Evolutionary conservation across 2,113 vertebrate species (phyloP).

Genomic region (Ondatra zibethicus): DNA sequence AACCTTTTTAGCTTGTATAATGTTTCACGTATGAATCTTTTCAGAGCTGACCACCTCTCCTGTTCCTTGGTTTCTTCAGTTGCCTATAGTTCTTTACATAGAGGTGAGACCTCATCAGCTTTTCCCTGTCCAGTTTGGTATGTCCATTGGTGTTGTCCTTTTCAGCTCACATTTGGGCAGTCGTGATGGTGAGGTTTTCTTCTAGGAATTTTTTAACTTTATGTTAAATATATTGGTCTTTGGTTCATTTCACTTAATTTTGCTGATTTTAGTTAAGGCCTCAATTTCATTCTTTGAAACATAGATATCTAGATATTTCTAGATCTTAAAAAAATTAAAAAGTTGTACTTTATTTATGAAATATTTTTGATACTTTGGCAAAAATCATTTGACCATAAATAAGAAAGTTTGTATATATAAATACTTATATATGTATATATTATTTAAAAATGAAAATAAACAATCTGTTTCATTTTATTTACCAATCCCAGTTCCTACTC

Average conservation of each 20-base stretch:
- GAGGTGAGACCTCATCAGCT: too few relatives aligned
- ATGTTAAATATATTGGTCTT: not conserved
- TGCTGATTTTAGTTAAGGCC: not conserved
- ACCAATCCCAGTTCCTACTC: too few relatives aligned
- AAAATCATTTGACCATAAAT: not conserved
- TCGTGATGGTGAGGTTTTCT: not conserved
- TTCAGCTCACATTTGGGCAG: not conserved
- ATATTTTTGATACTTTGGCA: not conserved
- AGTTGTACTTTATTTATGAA: not conserved
- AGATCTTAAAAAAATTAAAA: not conserved
- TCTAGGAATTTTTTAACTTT: not conserved
- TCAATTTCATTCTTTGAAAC: not conserved
- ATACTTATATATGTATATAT: too few relatives aligned
- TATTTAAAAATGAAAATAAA: too few relatives aligned
- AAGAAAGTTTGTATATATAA: too few relatives aligned
- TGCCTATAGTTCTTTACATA: not conserved
- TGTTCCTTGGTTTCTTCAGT: not conserved
- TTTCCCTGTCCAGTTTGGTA: not conserved
- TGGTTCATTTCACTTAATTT: not conserved
- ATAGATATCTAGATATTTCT: not conserved
- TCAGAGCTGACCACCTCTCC: not conserved
- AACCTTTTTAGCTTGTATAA: not conserved
- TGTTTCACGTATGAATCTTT: not conserved
- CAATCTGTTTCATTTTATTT: too few relatives aligned
- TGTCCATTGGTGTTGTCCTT: not conserved